A percentile compares a stretch with the other conserved stretches of the same genome.
These are phyloP conservation scores for Agraylea sexmaculata DNA, from an alignment of 1,140 invertebrate genomes.

Conservation along the genomic window DNA sequence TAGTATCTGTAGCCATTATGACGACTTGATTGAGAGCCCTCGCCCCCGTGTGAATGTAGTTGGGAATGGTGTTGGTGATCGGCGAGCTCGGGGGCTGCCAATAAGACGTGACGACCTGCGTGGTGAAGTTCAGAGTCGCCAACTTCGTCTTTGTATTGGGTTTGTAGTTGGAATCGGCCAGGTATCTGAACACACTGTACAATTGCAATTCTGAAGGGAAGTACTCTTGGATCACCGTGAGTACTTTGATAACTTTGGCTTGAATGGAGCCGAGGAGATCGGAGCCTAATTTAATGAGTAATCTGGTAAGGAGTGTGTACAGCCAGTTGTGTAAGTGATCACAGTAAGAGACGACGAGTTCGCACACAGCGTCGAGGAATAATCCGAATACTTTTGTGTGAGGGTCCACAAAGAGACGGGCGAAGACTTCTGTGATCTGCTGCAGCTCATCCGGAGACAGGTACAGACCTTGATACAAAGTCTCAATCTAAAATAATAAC, in stretches of 20 bases:
- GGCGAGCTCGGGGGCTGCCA: slow-evolving; percentile 39
- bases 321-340: slow-evolving; percentile 84
- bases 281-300: slow-evolving; percentile 77
- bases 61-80: slow-evolving; percentile 12
- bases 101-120: slow-evolving; percentile 50
- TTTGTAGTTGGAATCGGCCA: slow-evolving; percentile 79
- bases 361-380: slow-evolving; percentile 84
- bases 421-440: slow-evolving; percentile 80
- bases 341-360: slow-evolving; percentile 76
- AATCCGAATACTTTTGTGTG: slow-evolving; percentile 91
- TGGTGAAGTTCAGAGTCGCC: slow-evolving; percentile 61
- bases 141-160: slow-evolving; percentile 77
- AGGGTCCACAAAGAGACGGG: slow-evolving; percentile 95
- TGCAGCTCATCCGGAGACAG: slow-evolving; percentile 61
- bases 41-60: slow-evolving; percentile 17
- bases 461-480: slow-evolving; percentile 1
- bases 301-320: slow-evolving; percentile 64
- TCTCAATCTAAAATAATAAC: slow-evolving; percentile 2
- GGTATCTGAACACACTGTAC: slow-evolving; percentile 56
- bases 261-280: slow-evolving; percentile 85
- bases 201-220: slow-evolving; percentile 49
- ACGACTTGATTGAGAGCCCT: slow-evolving; percentile 58
- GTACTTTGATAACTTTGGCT: slow-evolving; percentile 74
- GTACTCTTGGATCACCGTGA: slow-evolving; percentile 73
- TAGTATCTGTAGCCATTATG: slow-evolving; percentile 52